Percentiles rank a stretch among this genome's conserved stretches.
phyloP scores from a whole-genome alignment of 2,888 invertebrate genomes.

The Eilema sororculum region DNA sequence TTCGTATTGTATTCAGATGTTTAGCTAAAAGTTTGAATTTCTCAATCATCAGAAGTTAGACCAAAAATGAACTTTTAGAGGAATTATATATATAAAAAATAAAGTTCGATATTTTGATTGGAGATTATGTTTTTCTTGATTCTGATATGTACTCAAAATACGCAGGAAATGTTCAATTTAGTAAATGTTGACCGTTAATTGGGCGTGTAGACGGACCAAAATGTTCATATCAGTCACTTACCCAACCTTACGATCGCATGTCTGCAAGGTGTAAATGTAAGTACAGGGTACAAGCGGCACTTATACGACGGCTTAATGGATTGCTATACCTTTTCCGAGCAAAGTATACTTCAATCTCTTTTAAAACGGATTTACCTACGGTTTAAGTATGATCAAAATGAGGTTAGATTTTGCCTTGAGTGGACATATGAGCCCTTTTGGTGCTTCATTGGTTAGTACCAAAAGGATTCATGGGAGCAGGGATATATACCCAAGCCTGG shows the following conservation, averaged over 20 bases:
- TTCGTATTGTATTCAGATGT: no score
- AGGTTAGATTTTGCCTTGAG: neutral
- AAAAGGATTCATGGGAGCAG: no score
- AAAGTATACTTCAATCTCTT: conserved; percentile 41
- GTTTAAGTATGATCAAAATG: conserved; percentile 28
- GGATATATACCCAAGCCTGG: no score
- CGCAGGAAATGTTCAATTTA: conserved; percentile 28
- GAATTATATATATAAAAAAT: no score
- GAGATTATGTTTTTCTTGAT: neutral
- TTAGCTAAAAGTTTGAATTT: no score
- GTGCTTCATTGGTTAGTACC: no score
- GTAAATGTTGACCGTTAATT: conserved; percentile 35
- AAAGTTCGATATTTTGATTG: neutral
- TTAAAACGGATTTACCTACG: conserved; percentile 23
- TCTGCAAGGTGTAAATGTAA: conserved; percentile 57
- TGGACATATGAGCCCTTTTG: no score
- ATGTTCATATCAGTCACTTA: conserved; percentile 53
- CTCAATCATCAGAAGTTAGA: no score
- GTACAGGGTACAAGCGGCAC: conserved; percentile 45
- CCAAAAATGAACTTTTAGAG: no score
- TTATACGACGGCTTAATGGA: conserved; percentile 44
- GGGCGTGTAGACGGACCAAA: conserved; percentile 40
- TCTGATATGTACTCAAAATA: conserved; percentile 9
- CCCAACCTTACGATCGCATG: conserved; percentile 55
- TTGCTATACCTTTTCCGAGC: conserved; percentile 48